These are phyloP conservation scores for Tipula vernalis DNA, from an alignment of 2,888 invertebrate species.

Conservation along the genomic window DNA sequence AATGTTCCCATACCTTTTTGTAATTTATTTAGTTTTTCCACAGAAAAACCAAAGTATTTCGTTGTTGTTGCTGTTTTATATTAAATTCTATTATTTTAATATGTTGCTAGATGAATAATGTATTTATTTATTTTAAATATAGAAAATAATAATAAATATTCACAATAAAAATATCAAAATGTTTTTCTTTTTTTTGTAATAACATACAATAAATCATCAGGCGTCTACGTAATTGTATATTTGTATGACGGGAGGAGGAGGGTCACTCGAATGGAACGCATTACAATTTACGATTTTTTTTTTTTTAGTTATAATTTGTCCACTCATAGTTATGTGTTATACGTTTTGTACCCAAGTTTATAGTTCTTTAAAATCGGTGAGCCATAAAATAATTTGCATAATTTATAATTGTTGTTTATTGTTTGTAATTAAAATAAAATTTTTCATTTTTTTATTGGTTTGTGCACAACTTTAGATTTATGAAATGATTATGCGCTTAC, in stretches of 20 bases:
- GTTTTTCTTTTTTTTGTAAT: not conserved
- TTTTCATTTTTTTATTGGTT: not conserved
- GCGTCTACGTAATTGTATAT: not conserved
- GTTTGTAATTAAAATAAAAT: not conserved
- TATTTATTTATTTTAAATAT: not conserved
- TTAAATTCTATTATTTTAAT: not conserved
- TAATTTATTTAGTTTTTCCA: not conserved
- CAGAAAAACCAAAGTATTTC: not conserved
- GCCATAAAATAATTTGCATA: not conserved
- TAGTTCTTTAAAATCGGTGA: not conserved
- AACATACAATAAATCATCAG: not conserved
- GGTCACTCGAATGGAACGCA: not conserved
- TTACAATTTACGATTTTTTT: not conserved
- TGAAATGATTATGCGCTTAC: no score
- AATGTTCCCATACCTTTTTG: not conserved
- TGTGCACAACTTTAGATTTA: not conserved
- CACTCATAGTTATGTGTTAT: not conserved
- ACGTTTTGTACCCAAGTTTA: not conserved
- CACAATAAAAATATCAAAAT: not conserved
- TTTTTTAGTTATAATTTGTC: not conserved
- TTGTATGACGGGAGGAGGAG: not conserved
- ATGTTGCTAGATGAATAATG: not conserved
- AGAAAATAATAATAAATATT: not conserved
- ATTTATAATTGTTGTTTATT: not conserved
- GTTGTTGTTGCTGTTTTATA: not conserved